Evolutionary conservation across 1,140 invertebrate genomes (phyloP).

Genomic region (Bombus pascuorum): DNA sequence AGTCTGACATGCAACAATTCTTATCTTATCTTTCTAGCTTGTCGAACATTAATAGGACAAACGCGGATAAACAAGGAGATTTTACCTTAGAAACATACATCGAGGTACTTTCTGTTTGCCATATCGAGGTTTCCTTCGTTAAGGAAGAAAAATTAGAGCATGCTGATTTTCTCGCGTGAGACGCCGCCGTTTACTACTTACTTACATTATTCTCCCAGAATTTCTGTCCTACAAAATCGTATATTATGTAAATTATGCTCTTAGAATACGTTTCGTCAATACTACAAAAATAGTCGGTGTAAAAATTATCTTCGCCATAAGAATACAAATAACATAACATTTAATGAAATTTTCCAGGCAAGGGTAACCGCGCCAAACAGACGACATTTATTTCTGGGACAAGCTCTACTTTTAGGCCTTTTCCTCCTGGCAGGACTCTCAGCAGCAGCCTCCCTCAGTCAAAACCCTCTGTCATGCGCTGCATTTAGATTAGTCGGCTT

Average conservation of each 20-base stretch:
- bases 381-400: slow-evolving; percentile 94
- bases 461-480: slow-evolving; percentile 91
- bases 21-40: background rate
- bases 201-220: background rate
- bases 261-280: too few relatives aligned
- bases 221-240: background rate
- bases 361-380: slow-evolving; percentile 91
- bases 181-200: background rate
- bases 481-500: slow-evolving; percentile 93
- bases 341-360: slow-evolving; percentile 79
- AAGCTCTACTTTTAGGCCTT: slow-evolving; percentile 93
- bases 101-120: slow-evolving; percentile 25
- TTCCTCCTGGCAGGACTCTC: slow-evolving; percentile 92
- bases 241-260: too few relatives aligned
- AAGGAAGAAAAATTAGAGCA: slow-evolving; percentile 17
- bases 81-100: background rate
- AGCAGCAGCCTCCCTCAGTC: slow-evolving; percentile 90
- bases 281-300: background rate
- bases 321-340: background rate
- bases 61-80: background rate
- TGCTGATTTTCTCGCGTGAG: background rate
- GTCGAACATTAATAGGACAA: slow-evolving; percentile 33
- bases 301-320: background rate
- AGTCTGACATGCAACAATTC: slow-evolving; percentile 1
- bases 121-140: slow-evolving; percentile 8